Base-by-base conservation (phyloP, 2,888 invertebrate species). In the Microctonus aethiopoides region DNA sequence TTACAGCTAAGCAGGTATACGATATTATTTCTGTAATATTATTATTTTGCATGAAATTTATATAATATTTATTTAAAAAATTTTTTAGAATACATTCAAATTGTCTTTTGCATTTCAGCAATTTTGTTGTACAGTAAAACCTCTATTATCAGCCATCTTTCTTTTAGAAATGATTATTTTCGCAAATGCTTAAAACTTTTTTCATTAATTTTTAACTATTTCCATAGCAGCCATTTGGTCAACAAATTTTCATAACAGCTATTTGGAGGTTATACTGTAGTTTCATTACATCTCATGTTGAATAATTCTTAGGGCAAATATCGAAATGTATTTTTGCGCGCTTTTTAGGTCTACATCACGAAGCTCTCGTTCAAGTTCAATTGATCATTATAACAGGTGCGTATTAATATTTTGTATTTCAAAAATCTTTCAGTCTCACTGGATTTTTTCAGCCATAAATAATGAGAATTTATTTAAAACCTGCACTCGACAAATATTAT, bases 301-400 rank as follows among this genome's bases (percentile, higher is more conserved):
- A 46, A 46, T 4, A 46, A 46, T 46, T 4, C 9, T 5, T n/a
- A 46, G 46, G 46, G n/a, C 7, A 16, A 93, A 46, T 46, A 46
- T 46, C 46, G 46, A 46, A 46, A 78, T 63, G 46, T 46, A 16
- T 46, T 16, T 46, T 46, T 20, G 16, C 46, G 46, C 46, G 46
- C 46, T 77, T 83, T 81, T 67, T 83, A 84, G 83, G 76, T 84
- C 84, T 77, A 78, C 80, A 76, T 85, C 84, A 46, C 79, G 78
- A 65, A 84, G 81, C 74, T 81, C 81, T 4, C 78, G 75, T 64
- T 83, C 76, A 76, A 85, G 60, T 61, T 70, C 70, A 29, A 13
- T 70, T n/a, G 65, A 54, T 60, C 70, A 65, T 41, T 65, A 66
- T 22, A 54, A 65, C 24, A 70, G 65, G 70, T 70, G 60, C 65